Conservation (phyloP, 1,140 invertebrate genomes). For the Nebria ingens region DNA sequence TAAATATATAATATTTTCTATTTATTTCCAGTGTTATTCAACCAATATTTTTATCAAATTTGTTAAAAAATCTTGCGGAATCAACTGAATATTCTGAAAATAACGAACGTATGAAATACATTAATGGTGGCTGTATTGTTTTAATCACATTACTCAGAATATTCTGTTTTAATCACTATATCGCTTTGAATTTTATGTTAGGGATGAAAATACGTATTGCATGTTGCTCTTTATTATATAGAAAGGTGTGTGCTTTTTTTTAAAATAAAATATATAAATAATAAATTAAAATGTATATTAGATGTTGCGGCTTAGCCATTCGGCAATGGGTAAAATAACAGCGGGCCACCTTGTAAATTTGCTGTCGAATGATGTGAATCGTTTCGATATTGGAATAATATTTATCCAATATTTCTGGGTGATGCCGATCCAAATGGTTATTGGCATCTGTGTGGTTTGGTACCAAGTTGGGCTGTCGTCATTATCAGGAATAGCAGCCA, state of each 20-base stretch:
- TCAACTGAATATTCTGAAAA: slow-evolving; percentile 17
- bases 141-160: background rate
- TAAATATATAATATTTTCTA: slow-evolving; percentile 6
- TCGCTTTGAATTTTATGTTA: slow-evolving; percentile 20
- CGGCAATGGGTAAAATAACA: slow-evolving; percentile 56
- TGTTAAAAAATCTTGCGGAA: slow-evolving; percentile 20
- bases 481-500: slow-evolving; percentile 55
- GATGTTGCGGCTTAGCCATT: slow-evolving; percentile 50
- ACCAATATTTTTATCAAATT: slow-evolving; percentile 36
- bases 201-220: slow-evolving; percentile 50
- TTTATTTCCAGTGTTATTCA: slow-evolving; percentile 33
- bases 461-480: slow-evolving; percentile 51
- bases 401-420: slow-evolving; percentile 55
- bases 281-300: slow-evolving; percentile 26
- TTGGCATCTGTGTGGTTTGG: slow-evolving; percentile 56
- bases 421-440: slow-evolving; percentile 53
- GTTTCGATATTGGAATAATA: slow-evolving; percentile 50
- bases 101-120: slow-evolving; percentile 17
- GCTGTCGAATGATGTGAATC: slow-evolving; percentile 67
- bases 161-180: slow-evolving; percentile 16
- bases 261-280: slow-evolving; percentile 14
- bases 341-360: slow-evolving; percentile 76
- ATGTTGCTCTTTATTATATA: slow-evolving; percentile 47
- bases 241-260: slow-evolving; percentile 43
- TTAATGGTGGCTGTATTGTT: slow-evolving; percentile 14